Evolutionary conservation across 30 jellyfish, hydroid and myxozoan species (phyloP).

Genomic region (Cassiopea xamachana): DNA sequence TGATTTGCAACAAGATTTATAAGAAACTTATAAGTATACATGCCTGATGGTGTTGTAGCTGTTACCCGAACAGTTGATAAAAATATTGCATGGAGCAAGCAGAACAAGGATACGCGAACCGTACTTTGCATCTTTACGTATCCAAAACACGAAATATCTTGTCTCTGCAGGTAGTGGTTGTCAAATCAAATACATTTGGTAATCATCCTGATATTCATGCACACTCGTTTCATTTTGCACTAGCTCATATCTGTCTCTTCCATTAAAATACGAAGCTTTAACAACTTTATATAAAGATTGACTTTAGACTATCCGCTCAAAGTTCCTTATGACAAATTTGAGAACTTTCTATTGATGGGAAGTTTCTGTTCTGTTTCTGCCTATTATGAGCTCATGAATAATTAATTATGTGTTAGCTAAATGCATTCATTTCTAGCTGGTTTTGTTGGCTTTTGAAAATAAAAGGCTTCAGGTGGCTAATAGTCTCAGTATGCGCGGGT

Average conservation of each 20-base stretch:
- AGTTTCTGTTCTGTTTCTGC: slow-evolving; percentile 31
- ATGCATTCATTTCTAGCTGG: slow-evolving; percentile 56
- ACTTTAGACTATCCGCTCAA: neutral
- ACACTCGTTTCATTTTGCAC: neutral
- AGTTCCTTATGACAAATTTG: neutral
- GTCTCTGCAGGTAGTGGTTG: neutral
- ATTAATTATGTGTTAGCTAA: slow-evolving; percentile 36
- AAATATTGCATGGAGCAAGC: slow-evolving; percentile 5
- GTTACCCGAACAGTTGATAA: neutral
- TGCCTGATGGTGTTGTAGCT: slow-evolving; percentile 30
- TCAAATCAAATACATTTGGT: slow-evolving; percentile 1
- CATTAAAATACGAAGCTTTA: neutral
- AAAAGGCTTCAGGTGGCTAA: slow-evolving; percentile 60
- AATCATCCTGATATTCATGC: neutral
- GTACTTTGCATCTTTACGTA: neutral
- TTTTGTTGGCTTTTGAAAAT: slow-evolving; percentile 40
- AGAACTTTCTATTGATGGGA: neutral
- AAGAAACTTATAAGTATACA: neutral
- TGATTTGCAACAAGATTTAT: neutral
- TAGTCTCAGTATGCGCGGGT: slow-evolving; percentile 31
- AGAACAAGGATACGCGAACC: neutral
- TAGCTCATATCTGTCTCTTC: neutral
- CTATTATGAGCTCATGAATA: slow-evolving; percentile 37
- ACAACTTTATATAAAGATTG: neutral
- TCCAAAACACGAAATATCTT: neutral